Evolutionary conservation across 2,113 vertebrate species (phyloP).

Genomic region (Conger conger): DNA sequence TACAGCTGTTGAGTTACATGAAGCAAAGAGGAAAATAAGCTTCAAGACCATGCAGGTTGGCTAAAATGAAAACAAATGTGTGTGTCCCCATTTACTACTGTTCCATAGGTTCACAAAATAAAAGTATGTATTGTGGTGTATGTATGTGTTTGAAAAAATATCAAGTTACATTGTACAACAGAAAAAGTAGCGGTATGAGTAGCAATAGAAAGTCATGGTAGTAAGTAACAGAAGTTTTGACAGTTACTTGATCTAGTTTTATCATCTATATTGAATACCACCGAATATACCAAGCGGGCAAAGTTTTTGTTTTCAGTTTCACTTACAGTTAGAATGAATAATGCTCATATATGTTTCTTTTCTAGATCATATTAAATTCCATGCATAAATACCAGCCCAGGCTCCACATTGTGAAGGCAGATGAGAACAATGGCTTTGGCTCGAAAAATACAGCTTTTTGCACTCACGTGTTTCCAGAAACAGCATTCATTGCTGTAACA

Average conservation of each 20-base stretch:
- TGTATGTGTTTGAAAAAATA: neutral
- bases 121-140: neutral
- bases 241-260: neutral
- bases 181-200: neutral
- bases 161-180: neutral
- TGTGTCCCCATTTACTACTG: neutral
- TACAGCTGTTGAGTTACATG: neutral
- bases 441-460: constrained; percentile 96
- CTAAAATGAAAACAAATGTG: neutral
- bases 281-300: neutral
- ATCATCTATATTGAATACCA: neutral
- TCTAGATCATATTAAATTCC: constrained; percentile 96
- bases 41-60: neutral
- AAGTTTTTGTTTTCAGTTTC: neutral
- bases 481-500: constrained; percentile 92
- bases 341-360: constrained; percentile 13
- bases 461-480: constrained; percentile 93
- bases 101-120: neutral
- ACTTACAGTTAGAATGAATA: neutral
- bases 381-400: constrained; percentile 99
- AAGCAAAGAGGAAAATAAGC: neutral
- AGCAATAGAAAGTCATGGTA: neutral
- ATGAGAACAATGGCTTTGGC: constrained; percentile 96
- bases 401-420: constrained; percentile 95
- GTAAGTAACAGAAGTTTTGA: neutral